A percentile compares a stretch with the other conserved stretches of the same genome.
These are phyloP conservation scores for Pterobdella sp. DNA, from an alignment of 2,888 invertebrate species.

Conservation along the genomic window DNA sequence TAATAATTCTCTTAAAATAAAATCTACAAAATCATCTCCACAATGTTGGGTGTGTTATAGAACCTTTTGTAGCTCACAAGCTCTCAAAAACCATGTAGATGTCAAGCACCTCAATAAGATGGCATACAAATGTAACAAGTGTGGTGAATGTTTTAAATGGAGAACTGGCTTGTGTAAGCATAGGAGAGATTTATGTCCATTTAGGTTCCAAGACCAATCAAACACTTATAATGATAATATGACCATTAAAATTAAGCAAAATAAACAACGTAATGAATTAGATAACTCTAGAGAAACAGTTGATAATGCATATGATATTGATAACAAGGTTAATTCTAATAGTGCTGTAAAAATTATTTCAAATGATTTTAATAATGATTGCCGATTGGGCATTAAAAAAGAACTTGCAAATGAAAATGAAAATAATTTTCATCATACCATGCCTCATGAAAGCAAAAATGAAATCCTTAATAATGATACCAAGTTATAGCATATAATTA, in stretches of 20 bases:
- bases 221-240: neutral
- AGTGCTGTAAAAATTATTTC: too few species aligned
- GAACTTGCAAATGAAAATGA: too few species aligned
- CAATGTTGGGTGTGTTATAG: neutral
- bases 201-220: neutral
- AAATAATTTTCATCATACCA: too few species aligned
- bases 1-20: neutral
- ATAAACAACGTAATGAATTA: neutral
- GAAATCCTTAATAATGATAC: too few species aligned
- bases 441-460: too few species aligned
- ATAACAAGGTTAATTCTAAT: neutral
- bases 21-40: neutral
- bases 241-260: neutral
- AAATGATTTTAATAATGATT: too few species aligned
- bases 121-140: slow-evolving; percentile 26
- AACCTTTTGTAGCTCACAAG: slow-evolving; percentile 4
- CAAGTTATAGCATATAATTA: too few species aligned
- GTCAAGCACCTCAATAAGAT: slow-evolving; percentile 30
- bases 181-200: slow-evolving; percentile 15
- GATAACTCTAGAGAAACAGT: too few species aligned
- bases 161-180: slow-evolving; percentile 28
- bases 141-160: slow-evolving; percentile 33
- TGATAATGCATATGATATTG: too few species aligned
- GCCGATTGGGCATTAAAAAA: too few species aligned
- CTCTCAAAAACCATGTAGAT: slow-evolving; percentile 24